Evolutionary conservation across 2,113 vertebrate genomes (phyloP), one percentile per base, ranked within the genome.

Genomic region (Smithornis capensis): DNA sequence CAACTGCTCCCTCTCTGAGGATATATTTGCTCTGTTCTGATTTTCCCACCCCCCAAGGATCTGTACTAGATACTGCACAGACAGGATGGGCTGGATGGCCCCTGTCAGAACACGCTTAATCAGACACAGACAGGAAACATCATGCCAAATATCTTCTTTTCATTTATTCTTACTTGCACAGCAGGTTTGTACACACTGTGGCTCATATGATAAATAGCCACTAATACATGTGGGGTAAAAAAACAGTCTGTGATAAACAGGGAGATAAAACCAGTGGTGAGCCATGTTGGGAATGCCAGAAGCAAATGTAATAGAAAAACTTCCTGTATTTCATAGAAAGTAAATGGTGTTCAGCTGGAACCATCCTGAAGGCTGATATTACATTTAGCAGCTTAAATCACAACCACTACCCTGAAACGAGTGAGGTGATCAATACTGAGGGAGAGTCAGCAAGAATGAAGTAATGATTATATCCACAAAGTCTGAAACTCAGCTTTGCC

Each of bases 11-110:
- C 94, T 87, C 83, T 52, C 68, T 2, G 27, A 81, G 71, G 76
- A 73, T 95, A 3, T 78, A 87, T 94, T 90, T 89, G 86, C 86
- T 93, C 89, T 89, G 95, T 87, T 94, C 94, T 49, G 86, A 90
- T 94, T 95, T 90, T 55, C 31, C 69, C 60, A 70, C 35, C 63
- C 94, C 28, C 95, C 52, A 85, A 87, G 96, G 96, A 91, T 60
- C 74, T 91, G 96, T 71, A 64, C 95, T 83, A 96, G 90, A 91
- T 96, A 93, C 45, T 7, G 76, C 83, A 59, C 52, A 70, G 71
- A 45, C 9, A 74, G 68, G 56, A 50, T 17, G 73, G 86, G 86
- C 73, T 92, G 89, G 76, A 74, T 47, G 44, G 89, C 42, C 80
- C 76, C 50, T 71, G 64, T 50, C 49, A 33, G 33, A 84, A 44